Base-by-base conservation (phyloP, 2,113 vertebrate species). In the Gallinago media region DNA sequence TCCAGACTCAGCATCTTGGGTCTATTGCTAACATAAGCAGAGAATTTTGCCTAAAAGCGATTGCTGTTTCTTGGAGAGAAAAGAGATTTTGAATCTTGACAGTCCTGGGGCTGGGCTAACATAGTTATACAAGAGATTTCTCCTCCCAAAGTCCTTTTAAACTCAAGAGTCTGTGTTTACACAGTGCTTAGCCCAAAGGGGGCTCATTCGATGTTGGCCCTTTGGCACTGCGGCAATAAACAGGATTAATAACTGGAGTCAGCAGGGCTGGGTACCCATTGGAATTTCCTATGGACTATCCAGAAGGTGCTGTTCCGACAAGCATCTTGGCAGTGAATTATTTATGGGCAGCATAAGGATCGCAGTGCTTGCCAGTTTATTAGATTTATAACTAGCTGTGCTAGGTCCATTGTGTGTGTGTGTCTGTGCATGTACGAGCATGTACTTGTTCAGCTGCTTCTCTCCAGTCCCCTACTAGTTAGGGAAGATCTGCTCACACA, bases 281-380 rank as follows among this genome's bases (percentile, higher is more conserved):
- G 96, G 85, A 93, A 84, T 94, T 97, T 97, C 93, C 94, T 6
- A 44, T 62, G 80, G 96, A 95, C 94, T 95, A 93, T 97, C 92
- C 95, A 97, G 93, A 97, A 96, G 94, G 89, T 96, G 83, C 73
- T 94, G 73, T 90, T 96, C 91, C 80, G 96, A 95, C 96, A 97
- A 95, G 89, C 85, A 89, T 96, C 87, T 73, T 95, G 91, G 89
- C 94, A 95, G 91, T 97, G 95, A 96, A 97, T 97, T 97, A 97
- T 97, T 97, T 96, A 97, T 96, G 83, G 96, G 61, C 83, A 95
- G 96, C 91, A 94, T 92, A 96, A 97, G 91, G 94, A 91, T 92
- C 2, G 3, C 79, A 54, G 85, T 40, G 29, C 88, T 94, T 96
- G 95, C 94, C 94, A 93, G 95, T 96, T 93, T 94, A 96, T 97